Conservation (phyloP, 2,888 invertebrate genomes). For the Antheraea assamensis region DNA sequence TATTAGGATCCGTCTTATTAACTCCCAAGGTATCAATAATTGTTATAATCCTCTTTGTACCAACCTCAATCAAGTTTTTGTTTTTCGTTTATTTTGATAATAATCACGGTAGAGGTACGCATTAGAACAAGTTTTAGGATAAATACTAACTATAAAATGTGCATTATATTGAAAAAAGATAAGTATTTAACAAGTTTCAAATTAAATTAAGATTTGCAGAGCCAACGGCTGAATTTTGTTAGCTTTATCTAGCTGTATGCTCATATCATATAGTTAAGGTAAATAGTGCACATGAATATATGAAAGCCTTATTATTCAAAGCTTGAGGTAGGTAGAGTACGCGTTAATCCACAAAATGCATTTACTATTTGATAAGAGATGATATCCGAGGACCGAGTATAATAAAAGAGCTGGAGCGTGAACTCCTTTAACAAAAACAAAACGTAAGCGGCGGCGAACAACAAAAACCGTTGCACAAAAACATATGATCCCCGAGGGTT, state of each 20-base stretch:
- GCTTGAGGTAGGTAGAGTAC: constrained; percentile 7
- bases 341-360: neutral
- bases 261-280: neutral
- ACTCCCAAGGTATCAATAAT: no score
- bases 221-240: neutral
- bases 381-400: constrained; percentile 70
- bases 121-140: no score
- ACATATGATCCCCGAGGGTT: constrained; percentile 81
- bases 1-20: no score
- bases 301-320: neutral
- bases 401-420: constrained; percentile 78
- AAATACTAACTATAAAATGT: neutral
- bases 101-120: no score
- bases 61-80: no score
- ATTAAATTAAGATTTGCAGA: no score
- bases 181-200: neutral
- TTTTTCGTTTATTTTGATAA: no score
- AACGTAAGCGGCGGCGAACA: constrained; percentile 77
- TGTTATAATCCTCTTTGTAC: no score
- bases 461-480: constrained; percentile 83
- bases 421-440: constrained; percentile 73
- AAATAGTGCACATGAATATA: neutral
- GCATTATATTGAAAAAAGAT: neutral
- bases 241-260: neutral
- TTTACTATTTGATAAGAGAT: constrained; percentile 41